phyloP scores from a whole-genome alignment of 2,797 vertebrate species.

The Urophycis tenuis region DNA sequence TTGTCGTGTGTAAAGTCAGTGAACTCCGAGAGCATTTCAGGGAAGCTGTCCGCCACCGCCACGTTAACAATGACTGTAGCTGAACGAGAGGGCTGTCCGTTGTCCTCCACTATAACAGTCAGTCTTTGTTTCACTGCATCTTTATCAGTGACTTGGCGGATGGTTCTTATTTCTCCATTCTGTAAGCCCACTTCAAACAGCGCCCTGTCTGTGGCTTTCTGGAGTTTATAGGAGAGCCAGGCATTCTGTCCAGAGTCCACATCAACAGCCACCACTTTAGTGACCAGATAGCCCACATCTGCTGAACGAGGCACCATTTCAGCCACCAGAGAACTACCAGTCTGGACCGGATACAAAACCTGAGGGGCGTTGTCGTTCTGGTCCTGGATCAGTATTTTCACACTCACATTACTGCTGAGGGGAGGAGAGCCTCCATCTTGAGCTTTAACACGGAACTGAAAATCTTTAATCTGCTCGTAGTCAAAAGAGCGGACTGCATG shows the following conservation, averaged over 20 bases:
- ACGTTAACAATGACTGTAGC: constrained; percentile 58
- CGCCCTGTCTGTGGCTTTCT: constrained; percentile 67
- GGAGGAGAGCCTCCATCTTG: too few relatives aligned
- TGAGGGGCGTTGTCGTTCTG: too few relatives aligned
- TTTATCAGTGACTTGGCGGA: constrained; percentile 55
- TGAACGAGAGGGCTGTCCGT: constrained; percentile 59
- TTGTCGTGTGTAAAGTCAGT: too few relatives aligned
- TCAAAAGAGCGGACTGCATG: too few relatives aligned
- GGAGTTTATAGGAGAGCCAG: constrained; percentile 71
- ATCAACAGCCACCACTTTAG: constrained; percentile 73
- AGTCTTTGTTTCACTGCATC: constrained; percentile 60
- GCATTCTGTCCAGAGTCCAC: constrained; percentile 69
- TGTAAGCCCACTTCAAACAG: constrained; percentile 67
- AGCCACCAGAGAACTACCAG: constrained; percentile 24
- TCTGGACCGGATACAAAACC: constrained; percentile 37
- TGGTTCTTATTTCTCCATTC: constrained; percentile 65
- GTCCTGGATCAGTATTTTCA: too few relatives aligned
- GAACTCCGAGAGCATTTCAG: too few relatives aligned
- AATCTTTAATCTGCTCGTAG: too few relatives aligned
- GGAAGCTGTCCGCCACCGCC: too few relatives aligned
- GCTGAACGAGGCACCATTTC: constrained; percentile 57
- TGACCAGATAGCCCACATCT: constrained; percentile 62
- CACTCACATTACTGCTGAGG: too few relatives aligned
- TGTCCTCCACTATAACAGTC: constrained; percentile 61
- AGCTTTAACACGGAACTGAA: too few relatives aligned